phyloP scores from a whole-genome alignment of 2,113 vertebrate genomes.

The Glareola pratincola region DNA sequence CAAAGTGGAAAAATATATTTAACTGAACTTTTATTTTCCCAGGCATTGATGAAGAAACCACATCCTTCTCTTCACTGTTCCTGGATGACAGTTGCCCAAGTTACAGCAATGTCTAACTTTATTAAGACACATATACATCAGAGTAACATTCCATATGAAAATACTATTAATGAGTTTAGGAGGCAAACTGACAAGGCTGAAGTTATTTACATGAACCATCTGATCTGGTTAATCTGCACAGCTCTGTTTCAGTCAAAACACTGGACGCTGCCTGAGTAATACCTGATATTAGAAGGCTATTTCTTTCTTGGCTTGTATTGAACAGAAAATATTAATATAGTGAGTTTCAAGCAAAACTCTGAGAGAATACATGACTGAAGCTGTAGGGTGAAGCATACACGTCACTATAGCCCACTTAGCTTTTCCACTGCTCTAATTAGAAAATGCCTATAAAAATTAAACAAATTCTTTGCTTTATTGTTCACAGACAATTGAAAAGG shows the following conservation, averaged over 20 bases:
- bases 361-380: neutral
- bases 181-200: neutral
- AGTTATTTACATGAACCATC: neutral
- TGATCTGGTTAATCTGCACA: neutral
- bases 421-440: neutral
- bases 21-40: neutral
- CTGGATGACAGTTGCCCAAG: neutral
- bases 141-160: neutral
- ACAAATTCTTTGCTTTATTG: neutral
- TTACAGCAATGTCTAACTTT: neutral
- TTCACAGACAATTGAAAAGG: conserved; percentile 1
- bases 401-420: neutral
- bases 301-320: neutral
- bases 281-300: neutral
- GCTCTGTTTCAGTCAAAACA: neutral
- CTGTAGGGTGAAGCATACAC: neutral
- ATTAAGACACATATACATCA: neutral
- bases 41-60: neutral
- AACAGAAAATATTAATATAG: neutral
- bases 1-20: neutral
- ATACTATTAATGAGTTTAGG: neutral
- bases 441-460: neutral
- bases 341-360: neutral
- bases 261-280: neutral
- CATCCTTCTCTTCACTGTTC: neutral